A percentile compares a stretch with the other conserved stretches of the same genome.
Conservation (phyloP, 2,888 invertebrate species). For the Drosophila peninsularis region DNA sequence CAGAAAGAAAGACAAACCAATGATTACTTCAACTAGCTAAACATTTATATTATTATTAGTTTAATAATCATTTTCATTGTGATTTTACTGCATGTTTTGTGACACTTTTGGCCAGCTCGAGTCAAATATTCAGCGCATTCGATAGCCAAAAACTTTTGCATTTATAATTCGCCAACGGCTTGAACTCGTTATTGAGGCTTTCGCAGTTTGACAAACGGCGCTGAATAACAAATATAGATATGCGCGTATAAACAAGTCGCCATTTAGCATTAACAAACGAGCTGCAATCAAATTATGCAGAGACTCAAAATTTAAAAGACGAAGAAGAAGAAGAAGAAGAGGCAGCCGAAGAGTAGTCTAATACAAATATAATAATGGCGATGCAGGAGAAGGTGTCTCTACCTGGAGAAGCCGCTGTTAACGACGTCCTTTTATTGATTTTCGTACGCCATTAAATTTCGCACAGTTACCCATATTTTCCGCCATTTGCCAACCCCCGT, state of each 20-base stretch:
- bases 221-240: slow-evolving; percentile 22
- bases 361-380: slow-evolving; percentile 4
- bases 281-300: slow-evolving; percentile 36
- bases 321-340: background rate
- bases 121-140: slow-evolving; percentile 12
- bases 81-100: background rate
- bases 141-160: background rate
- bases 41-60: background rate
- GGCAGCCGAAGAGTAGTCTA: background rate
- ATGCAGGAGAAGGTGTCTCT: background rate
- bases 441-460: slow-evolving; percentile 81
- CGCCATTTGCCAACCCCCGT: slow-evolving; percentile 68
- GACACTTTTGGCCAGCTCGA: background rate
- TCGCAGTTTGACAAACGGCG: slow-evolving; percentile 36
- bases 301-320: background rate
- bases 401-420: slow-evolving; percentile 48
- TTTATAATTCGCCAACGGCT: slow-evolving; percentile 16
- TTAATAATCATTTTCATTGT: background rate
- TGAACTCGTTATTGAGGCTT: slow-evolving; percentile 45
- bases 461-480: slow-evolving; percentile 82
- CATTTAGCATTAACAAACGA: slow-evolving; percentile 50
- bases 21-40: too few species aligned
- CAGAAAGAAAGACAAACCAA: too few species aligned
- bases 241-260: slow-evolving; percentile 30
- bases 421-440: slow-evolving; percentile 73